Evolutionary conservation across 2,888 invertebrate genomes (phyloP), one percentile per base, ranked within the genome.

Genomic region (Orthosia cruda): DNA sequence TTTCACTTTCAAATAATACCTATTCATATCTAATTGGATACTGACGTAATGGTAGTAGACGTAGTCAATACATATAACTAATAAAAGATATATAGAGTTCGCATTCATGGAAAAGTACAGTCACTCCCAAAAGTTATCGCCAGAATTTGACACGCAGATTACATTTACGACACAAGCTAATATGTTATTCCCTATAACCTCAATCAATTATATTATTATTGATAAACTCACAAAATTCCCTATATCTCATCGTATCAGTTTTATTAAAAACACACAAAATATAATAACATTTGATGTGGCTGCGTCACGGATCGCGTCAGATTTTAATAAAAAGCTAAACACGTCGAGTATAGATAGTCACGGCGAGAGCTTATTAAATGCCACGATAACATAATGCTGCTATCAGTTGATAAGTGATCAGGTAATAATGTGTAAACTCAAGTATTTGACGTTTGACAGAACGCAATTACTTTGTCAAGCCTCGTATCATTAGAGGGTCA

Each of bases 321-420:
- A 88, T 91, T 92, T 90, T 91, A 91, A 92, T 92, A 91, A 89
- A 87, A 83, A 83, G 75, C 74, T 72, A 76, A 74, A 73, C 76
- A 80, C 76, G 74, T 71, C 67, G 73, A 71, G 71, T 61, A 50
- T 52, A 58, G 80, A 86, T 88, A 85, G 88, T 87, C 87, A 82
- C 74, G 84, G 74, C 61, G 50, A 81, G 71, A 76, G 80, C 85
- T 84, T 89, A 90, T 90, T 89, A 89, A 84, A 87, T 85, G 90
- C 88, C 88, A 63, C 71, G 87, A 88, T 88, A 89, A 83, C 83
- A 74, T 85, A 84, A 88, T 88, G 71, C 84, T 79, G 71, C 59
- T 88, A 85, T 83, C 77, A 68, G 57, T 62, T 83, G 91, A 91
- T 90, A 89, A 80, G 75, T 81, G 81, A 89, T 90, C 89, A 90